Evolutionary conservation across 2,888 invertebrate genomes (phyloP), one percentile per base, ranked within the genome.

Genomic region (Troides helena): DNA sequence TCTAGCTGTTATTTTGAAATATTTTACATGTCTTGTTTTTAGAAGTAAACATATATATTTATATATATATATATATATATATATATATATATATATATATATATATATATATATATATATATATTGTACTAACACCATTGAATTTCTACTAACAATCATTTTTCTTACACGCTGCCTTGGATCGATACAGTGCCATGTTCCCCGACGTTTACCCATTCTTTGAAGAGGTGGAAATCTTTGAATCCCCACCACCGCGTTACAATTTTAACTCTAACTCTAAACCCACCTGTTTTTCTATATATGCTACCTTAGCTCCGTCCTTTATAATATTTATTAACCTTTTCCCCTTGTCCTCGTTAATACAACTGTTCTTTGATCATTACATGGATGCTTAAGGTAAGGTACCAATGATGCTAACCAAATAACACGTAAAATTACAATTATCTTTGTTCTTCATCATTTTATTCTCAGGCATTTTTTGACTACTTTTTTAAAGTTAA

Each of bases 221-320:
- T 68, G 89, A 91, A 73, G 89, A 89, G 14, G 71, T 85, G 43
- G 90, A 89, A 23, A 85, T 85, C 1, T 88, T 83, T 73, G 82
- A 86, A 57, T 83, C 85, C 12, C 88, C 90, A 2, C 90, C 90
- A n/a, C 89, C 90, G 2, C 89, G 89, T n/a, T 86, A 78, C 71
- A 74, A 78, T 68, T 85, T 82, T 72, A 87, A 85, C 71, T 77
- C 83, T 56, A 65, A 70, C 17, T 68, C 76, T 39, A 53, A 64
- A 67, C 23, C 63, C 4, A n/a, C 39, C 18, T 18, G 58, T 63
- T 43, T 56, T 1, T 3, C 43, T 43, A 23, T 67, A 68, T 60
- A 67, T 68, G 65, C 74, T 6, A 61, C 70, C 53, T 68, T 72
- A 2, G 62, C 72, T 61, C 67, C 67, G 71, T 64, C 71, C 68